Base-by-base conservation (phyloP, 2,888 invertebrate species). In the Tetropium fuscum region DNA sequence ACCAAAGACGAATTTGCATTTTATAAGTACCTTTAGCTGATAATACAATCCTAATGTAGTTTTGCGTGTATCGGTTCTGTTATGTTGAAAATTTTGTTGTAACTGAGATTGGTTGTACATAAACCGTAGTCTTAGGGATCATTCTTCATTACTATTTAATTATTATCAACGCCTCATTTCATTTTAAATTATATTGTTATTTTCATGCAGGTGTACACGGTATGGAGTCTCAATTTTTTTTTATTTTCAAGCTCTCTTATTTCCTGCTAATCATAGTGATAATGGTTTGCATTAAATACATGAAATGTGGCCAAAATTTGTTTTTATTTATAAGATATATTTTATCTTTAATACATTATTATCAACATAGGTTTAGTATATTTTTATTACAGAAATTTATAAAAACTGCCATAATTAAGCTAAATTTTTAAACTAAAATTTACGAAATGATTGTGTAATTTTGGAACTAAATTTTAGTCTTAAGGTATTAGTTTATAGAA, bases 221-320 rank as follows among this genome's bases (percentile, higher is more conserved):
- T 32, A 34, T 47, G 27, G 27, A 40, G 51, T 49, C 25, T 38
- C 25, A 22, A 38, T 36, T 41, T 19, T 48, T 10, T 49, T 38
- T 38, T 3, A 51, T 51, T 66, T 66, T 66, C 66, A 66, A 66
- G 66, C 66, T 66, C 66, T 66, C 66, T 66, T 63, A 41, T 60
- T n/a, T n/a, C n/a, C 56, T 54, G 63, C 61, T 61, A 16, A 40
- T 15, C 27, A 40, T 40, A 27, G 11, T 20, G 40, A 40, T 38
- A 40, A 27, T 38, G 44, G 16, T 58, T 45, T 38, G 10, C 11
- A 30, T 32, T 41, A 22, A 11, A 49, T 49, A 44, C 11, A 11
- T 7, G 48, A 48, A 16, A 25, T 56, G 41, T 56, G 48, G 36
- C 49, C 56, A 49, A 49, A 38, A 20, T 25, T 25, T 38, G 20